These are phyloP conservation scores for Lutjanus erythropterus DNA, from an alignment of 2,113 vertebrate genomes.

Conservation along the genomic window DNA sequence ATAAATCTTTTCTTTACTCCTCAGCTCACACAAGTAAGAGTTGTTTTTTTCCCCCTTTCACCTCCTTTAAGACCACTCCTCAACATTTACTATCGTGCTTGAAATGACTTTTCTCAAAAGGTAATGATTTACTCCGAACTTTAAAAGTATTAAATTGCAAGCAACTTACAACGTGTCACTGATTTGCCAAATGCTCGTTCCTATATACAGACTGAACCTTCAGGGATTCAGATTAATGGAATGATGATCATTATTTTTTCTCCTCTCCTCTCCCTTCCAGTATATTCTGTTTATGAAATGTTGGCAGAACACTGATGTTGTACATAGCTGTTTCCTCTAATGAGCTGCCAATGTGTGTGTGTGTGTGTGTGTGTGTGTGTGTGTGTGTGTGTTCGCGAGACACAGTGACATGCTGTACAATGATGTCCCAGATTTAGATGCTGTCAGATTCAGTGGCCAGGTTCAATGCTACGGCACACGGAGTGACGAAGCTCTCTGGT, in stretches of 20 bases:
- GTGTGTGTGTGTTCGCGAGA: slow-evolving; percentile 25
- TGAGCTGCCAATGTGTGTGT: slow-evolving; percentile 63
- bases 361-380: slow-evolving; percentile 20
- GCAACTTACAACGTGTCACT: neutral
- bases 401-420: slow-evolving; percentile 42
- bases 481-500: neutral
- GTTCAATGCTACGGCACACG: slow-evolving; percentile 21
- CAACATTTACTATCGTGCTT: neutral
- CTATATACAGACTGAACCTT: neutral
- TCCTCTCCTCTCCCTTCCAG: slow-evolving; percentile 3
- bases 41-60: neutral
- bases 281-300: slow-evolving; percentile 56
- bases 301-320: slow-evolving; percentile 62
- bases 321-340: slow-evolving; percentile 66
- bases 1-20: neutral
- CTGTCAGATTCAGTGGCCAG: slow-evolving; percentile 45
- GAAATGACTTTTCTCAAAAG: neutral
- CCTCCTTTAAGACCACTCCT: neutral
- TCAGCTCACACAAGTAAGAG: neutral
- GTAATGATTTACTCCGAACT: neutral
- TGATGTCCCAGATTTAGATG: slow-evolving; percentile 70
- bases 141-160: neutral
- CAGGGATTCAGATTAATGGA: neutral
- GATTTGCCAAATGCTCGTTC: neutral
- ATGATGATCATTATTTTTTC: neutral